Conservation (phyloP, 2,113 vertebrate genomes). For the Isichthys henryi region DNA sequence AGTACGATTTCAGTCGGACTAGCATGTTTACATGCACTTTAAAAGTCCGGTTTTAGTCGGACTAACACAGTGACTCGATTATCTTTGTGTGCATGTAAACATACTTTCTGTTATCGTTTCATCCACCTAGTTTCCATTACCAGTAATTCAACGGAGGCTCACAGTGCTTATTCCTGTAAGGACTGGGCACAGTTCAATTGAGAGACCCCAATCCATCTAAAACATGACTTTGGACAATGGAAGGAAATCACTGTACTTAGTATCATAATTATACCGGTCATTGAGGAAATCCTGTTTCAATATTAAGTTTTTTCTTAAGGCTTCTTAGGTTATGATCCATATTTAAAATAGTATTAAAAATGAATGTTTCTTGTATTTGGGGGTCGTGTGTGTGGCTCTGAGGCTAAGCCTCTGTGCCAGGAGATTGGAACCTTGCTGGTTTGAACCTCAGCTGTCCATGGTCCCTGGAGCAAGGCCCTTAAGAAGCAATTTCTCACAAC, state of each 20-base stretch:
- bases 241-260: neutral
- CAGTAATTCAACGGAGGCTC: no score
- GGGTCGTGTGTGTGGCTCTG: neutral
- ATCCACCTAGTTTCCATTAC: no score
- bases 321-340: neutral
- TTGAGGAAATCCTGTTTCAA: neutral
- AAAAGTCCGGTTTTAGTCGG: no score
- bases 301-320: neutral
- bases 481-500: neutral
- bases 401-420: neutral
- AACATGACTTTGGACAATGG: no score
- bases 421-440: neutral
- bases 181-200: no score
- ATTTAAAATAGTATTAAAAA: neutral
- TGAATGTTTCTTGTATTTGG: neutral
- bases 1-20: no score
- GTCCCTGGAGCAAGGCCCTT: neutral
- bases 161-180: no score
- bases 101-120: no score
- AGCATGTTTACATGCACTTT: no score
- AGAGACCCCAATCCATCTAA: no score
- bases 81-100: no score
- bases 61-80: no score
- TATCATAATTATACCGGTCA: neutral
- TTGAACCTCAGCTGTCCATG: neutral